Conservation (phyloP, 1,140 invertebrate species). For the Meloidogyne chitwoodi region DNA sequence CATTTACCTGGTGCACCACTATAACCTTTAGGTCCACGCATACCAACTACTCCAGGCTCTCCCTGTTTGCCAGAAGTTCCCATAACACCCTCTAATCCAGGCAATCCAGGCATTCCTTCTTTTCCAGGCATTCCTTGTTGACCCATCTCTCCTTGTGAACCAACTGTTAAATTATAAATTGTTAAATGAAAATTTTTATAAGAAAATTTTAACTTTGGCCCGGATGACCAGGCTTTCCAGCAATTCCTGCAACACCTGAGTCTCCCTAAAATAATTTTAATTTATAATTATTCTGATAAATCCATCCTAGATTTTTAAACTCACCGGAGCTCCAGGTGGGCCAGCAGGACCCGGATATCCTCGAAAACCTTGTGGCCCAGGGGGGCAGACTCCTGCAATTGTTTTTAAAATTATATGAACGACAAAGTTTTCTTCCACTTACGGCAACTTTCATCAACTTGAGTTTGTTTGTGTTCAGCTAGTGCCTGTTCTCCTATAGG, state of each 20-base stretch:
- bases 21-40: conserved; percentile 6
- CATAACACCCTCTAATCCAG: neutral
- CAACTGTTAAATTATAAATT: neutral
- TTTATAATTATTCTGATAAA: neutral
- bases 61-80: neutral
- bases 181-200: neutral
- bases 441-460: conserved; percentile 2
- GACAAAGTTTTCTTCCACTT: neutral
- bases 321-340: neutral
- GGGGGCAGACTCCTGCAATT: neutral
- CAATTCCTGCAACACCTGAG: neutral
- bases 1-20: conserved; percentile 2
- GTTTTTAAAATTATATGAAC: neutral
- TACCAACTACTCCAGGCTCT: neutral
- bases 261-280: neutral
- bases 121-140: neutral
- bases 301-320: neutral
- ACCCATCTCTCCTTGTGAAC: neutral
- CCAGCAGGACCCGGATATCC: conserved; percentile 12
- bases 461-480: neutral
- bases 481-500: neutral
- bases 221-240: conserved; percentile 1
- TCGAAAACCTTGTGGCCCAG: neutral
- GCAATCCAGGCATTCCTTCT: neutral
- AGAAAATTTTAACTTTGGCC: neutral